Conservation (phyloP, 2,113 vertebrate species). For the Morone chrysops region DNA sequence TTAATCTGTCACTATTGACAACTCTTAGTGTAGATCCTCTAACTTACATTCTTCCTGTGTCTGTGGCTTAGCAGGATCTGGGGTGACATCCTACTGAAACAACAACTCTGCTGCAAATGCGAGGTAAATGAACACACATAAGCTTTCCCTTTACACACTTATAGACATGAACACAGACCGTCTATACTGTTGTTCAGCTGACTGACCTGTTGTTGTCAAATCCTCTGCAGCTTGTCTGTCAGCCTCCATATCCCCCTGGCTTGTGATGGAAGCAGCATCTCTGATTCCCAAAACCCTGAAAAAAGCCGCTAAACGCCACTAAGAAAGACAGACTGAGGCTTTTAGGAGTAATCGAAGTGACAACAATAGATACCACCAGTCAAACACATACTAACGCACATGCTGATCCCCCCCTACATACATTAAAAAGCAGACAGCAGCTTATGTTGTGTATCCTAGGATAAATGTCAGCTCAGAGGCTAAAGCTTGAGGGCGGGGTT, state of each 20-base stretch:
- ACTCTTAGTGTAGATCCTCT: background rate
- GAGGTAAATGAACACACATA: constrained; percentile 1
- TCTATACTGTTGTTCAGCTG: background rate
- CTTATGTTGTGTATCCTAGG: constrained; percentile 62
- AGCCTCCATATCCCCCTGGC: constrained; percentile 54
- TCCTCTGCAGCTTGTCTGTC: constrained; percentile 51
- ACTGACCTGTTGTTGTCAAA: constrained; percentile 78
- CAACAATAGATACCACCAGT: constrained; percentile 11
- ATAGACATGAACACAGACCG: background rate
- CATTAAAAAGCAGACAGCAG: constrained; percentile 72
- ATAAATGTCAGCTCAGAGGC: constrained; percentile 74
- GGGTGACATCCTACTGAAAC: background rate
- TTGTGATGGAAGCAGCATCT: constrained; percentile 49
- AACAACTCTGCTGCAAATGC: background rate
- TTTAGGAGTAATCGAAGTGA: constrained; percentile 22
- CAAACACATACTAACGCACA: background rate
- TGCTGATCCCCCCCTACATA: constrained; percentile 23
- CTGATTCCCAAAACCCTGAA: constrained; percentile 28
- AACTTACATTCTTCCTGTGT: background rate
- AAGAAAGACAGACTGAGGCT: background rate
- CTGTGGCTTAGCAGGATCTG: background rate
- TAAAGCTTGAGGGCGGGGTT: constrained; percentile 70
- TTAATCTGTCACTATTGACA: background rate
- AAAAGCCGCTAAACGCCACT: constrained; percentile 8
- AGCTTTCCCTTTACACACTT: background rate